phyloP scores from a whole-genome alignment of 2,888 invertebrate genomes.

The Caenorhabditis afra region DNA sequence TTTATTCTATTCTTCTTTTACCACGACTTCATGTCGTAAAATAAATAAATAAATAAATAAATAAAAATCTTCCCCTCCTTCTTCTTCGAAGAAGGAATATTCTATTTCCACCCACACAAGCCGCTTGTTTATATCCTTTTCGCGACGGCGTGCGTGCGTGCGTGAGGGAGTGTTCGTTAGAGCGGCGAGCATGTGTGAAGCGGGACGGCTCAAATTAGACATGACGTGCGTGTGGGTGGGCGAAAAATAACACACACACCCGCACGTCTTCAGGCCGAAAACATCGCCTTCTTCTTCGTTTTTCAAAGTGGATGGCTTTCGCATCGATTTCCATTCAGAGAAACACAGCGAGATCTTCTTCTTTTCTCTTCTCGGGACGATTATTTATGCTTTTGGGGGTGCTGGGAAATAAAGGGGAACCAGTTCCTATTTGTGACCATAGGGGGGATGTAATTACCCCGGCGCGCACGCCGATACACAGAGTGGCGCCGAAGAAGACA shows the following conservation, averaged over 20 bases:
- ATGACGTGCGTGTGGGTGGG: slow-evolving; percentile 40
- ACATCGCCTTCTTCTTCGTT: background rate
- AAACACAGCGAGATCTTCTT: too few relatives aligned
- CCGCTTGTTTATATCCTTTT: slow-evolving; percentile 39
- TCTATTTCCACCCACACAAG: slow-evolving; percentile 4
- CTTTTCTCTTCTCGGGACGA: background rate
- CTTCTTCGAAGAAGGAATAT: background rate
- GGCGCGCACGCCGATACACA: slow-evolving; percentile 48
- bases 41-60: too few relatives aligned
- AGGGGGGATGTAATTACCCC: slow-evolving; percentile 51
- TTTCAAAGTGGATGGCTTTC: background rate
- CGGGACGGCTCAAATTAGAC: slow-evolving; percentile 40
- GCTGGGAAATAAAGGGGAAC: background rate
- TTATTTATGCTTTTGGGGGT: slow-evolving; percentile 29
- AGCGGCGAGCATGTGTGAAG: background rate
- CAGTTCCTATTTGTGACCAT: slow-evolving; percentile 51
- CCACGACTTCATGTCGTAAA: too few relatives aligned
- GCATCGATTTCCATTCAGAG: background rate
- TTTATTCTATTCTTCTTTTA: too few relatives aligned
- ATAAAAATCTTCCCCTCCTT: too few relatives aligned
- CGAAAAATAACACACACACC: slow-evolving; percentile 30
- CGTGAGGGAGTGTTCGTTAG: slow-evolving; percentile 33
- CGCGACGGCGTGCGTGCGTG: slow-evolving; percentile 8
- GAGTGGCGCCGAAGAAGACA: slow-evolving; percentile 31
- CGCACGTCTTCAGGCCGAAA: slow-evolving; percentile 17